Conservation (phyloP, 1,140 invertebrate species). For the Nylanderia fulva region DNA sequence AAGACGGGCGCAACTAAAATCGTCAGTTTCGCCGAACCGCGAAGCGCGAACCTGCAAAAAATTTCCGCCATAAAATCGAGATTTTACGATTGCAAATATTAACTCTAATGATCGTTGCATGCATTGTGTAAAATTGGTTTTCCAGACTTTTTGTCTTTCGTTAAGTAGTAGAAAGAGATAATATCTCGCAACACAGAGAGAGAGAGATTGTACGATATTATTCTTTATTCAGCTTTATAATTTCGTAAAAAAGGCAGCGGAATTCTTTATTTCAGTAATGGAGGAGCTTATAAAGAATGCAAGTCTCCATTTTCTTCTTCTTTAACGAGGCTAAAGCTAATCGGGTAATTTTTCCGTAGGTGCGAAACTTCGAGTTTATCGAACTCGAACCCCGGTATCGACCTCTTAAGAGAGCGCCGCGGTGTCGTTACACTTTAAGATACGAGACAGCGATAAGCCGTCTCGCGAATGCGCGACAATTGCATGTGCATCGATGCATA, state of each 20-base stretch:
- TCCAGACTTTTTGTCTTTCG: neutral
- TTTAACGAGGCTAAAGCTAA: neutral
- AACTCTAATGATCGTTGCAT: neutral
- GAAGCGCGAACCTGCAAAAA: neutral
- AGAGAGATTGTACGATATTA: neutral
- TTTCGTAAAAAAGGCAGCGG: neutral
- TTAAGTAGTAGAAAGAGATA: neutral
- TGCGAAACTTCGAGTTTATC: slow-evolving; percentile 1
- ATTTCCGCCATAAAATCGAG: neutral
- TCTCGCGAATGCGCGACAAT: slow-evolving; percentile 29
- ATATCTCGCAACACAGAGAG: neutral
- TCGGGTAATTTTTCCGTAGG: neutral
- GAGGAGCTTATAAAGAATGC: neutral
- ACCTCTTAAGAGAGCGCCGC: neutral
- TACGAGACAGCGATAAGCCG: slow-evolving; percentile 24
- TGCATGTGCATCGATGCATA: slow-evolving; percentile 45
- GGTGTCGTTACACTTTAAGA: slow-evolving; percentile 33
- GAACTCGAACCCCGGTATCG: slow-evolving; percentile 7
- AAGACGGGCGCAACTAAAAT: neutral
- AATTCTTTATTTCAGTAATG: neutral
- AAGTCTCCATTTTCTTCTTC: neutral
- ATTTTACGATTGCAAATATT: too few relatives aligned
- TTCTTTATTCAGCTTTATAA: neutral
- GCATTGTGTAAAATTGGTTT: neutral
- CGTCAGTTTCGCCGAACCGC: neutral